Evolutionary conservation across 2,888 invertebrate species (phyloP), one percentile per base, ranked within the genome.

Genomic region (Pterobdella sp.): DNA sequence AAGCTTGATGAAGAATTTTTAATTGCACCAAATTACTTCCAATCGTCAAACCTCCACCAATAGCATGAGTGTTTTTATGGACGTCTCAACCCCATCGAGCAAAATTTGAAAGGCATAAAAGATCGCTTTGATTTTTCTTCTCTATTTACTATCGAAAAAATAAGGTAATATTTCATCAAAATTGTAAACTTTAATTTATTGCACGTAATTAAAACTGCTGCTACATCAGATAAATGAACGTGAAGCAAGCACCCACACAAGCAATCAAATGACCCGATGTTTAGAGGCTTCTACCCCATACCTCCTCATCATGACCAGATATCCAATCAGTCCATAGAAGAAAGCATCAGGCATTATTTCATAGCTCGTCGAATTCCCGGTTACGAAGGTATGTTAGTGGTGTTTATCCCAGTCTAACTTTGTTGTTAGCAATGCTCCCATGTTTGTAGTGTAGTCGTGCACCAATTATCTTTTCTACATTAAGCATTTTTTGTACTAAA

Each of bases 221-320:
- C 42, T 14, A n/a, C n/a, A 4, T 7, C 65, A 22, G 65, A 31
- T 34, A 29, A 65, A 65, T 65, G 34, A 65, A 35, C 65, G 34
- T 34, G 65, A 32, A 65, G 65, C 65, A 35, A 65, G 4, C 32
- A 34, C 26, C 65, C 65, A 65, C 4, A 29, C 65, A 65, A 31
- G 31, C 65, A 65, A 65, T 65, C 65, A 65, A n/a, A 65, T 65
- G 65, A 65, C 35, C 65, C 32, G 34, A 65, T 65, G 65, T 65
- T 35, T 34, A 65, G 35, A 56, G 60, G 60, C 26, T 26, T 56
- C 60, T 56, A 56, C 60, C 60, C 60, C 60, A 56, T 56, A 14
- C 3, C 60, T 26, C 60, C n/a, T 56, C n/a, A 56, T 22, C 60
- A 56, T n/a, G 60, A 56, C 4, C 60, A 56, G 60, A 22, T 56